Evolutionary conservation across 2,113 vertebrate species (phyloP).

Genomic region (Puffinus mauretanicus): DNA sequence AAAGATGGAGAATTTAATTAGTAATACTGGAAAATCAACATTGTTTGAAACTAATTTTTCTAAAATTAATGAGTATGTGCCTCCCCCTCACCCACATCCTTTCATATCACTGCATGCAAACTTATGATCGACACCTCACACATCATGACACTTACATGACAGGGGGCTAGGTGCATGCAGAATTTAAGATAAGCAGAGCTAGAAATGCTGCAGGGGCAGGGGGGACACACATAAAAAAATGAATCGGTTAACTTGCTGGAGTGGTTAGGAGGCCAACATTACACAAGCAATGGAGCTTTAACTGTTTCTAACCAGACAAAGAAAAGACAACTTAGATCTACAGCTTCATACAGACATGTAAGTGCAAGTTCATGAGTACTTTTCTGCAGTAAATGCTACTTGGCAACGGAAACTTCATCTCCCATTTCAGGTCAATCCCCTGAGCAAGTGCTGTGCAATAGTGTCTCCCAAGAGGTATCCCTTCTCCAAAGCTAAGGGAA

Average conservation of each 20-base stretch:
- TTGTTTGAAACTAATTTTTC: background rate
- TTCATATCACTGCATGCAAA: background rate
- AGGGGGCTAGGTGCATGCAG: background rate
- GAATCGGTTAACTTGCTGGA: background rate
- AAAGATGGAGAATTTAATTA: background rate
- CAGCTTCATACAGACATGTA: background rate
- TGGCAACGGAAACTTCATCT: background rate
- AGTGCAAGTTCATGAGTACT: background rate
- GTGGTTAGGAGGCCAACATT: background rate
- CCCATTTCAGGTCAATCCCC: background rate
- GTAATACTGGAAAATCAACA: background rate
- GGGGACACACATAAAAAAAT: background rate
- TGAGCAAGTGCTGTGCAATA: background rate
- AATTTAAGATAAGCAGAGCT: background rate
- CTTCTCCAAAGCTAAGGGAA: background rate
- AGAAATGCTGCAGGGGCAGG: background rate
- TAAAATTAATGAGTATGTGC: background rate
- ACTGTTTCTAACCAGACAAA: background rate
- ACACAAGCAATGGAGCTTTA: background rate
- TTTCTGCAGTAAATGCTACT: background rate
- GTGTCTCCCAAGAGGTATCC: background rate
- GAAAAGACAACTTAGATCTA: background rate
- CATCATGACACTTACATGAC: fast-evolving
- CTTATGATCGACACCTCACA: background rate
- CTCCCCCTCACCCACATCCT: background rate